Evolutionary conservation across 2,113 vertebrate species (phyloP), one percentile per base, ranked within the genome.

Genomic region (Paracanthobrama guichenoti): DNA sequence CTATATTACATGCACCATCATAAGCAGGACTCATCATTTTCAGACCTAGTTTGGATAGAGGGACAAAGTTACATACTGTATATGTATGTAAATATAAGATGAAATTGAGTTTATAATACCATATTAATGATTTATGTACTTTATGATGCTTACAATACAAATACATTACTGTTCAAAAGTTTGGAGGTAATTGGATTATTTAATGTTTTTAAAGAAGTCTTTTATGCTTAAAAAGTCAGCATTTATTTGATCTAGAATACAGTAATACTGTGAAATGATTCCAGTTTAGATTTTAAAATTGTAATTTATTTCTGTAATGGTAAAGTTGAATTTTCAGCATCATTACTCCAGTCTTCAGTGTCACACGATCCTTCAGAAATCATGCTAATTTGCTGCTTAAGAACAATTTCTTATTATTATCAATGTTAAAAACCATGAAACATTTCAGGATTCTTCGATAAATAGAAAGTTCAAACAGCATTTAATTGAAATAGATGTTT

Each of bases 331-430:
- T 55, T 55, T 55, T 55, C 18, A 55, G 18, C 6, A 22, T 7
- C 59, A 62, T 62, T 62, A 62, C n/a, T 26, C n/a, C 59, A 26
- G 59, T 62, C 24, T 60, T 60, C n/a, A 60, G 59, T 60, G 59
- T 26, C n/a, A 26, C n/a, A 8, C 14, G 18, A 20, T 55, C 18
- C 18, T 55, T 55, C 53, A 55, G 2, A 22, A 55, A 22, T 22
- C 14, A 50, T 14, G 48, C 18, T 55, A 16, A 55, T 55, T 55
- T 55, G 6, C 2, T 55, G 53, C 6, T 20, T 16, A 16, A 50
- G 48, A 16, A 50, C 16, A 13, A 16, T 5, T 48, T 50, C 1
- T 16, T 50, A 59, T n/a, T 57, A 57, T 57, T 59, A 59, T 59
- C 57, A n/a, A 4, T 59, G 3, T 59, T 39, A 6, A 5, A 39